Evolutionary conservation across 2,113 vertebrate species (phyloP), one percentile per base, ranked within the genome.

Genomic region (Taxidea taxus): DNA sequence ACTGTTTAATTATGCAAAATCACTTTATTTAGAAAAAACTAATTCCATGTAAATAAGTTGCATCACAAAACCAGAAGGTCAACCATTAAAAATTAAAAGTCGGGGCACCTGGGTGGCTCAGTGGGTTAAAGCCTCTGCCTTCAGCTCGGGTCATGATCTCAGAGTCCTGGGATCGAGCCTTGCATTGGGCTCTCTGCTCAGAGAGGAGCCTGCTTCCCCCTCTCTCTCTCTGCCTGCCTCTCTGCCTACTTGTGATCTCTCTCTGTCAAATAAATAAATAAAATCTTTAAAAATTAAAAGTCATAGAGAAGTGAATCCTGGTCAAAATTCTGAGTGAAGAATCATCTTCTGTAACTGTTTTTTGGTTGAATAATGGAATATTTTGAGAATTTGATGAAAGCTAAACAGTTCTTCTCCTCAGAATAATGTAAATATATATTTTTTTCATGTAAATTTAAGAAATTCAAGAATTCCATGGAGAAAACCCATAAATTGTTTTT

Each of bases 331-430:
- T 88, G 1, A 60, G 7, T 49, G 81, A 86, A 68, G 27, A 94
- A 92, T 74, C 25, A 89, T 49, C 58, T 60, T 58, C 77, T 91
- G 10, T 49, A 72, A 49, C 62, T 81, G 8, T 42, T 72, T 81
- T 25, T 75, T 83, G 9, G 13, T 72, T 87, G 58, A 6, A 60
- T 66, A 75, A 37, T 8, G 11, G 54, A 91, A 90, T 87, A 13
- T 74, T 74, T 94, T 87, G 21, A 90, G 58, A 90, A 83, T 60
- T 82, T 74, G 18, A 82, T 96, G 47, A 87, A 74, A 81, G 42
- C 25, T 81, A 39, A 80, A 70, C 20, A 62, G 29, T 56, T 62
- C 7, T 5, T 87, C 13, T 70, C 23, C 29, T 18, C 27, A 34
- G 21, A 64, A 74, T 72, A 78, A 85, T 74, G 18, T 42, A n/a